These are phyloP conservation scores for Gibbula magus DNA, from an alignment of 2,888 invertebrate genomes.

Conservation along the genomic window DNA sequence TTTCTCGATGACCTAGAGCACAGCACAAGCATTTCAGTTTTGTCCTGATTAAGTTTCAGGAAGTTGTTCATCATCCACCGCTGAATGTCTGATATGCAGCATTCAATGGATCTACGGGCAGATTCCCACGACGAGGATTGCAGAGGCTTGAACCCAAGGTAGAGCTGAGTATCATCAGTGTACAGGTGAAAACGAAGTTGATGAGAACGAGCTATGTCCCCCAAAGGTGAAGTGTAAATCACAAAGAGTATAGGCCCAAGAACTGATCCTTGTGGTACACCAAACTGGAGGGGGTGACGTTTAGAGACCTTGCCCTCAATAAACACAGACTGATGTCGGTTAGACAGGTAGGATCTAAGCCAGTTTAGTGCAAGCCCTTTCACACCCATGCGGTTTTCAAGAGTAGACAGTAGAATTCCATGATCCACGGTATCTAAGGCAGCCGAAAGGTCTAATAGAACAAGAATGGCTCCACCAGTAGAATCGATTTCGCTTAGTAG, in stretches of 20 bases:
- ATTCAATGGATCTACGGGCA: slow-evolving; percentile 5
- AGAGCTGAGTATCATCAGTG: slow-evolving; percentile 11
- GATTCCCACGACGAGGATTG: not conserved
- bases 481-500: not conserved
- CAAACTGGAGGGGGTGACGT: not conserved
- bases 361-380: not conserved
- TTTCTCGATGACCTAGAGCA: too few relatives aligned
- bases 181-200: not conserved
- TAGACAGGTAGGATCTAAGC: not conserved
- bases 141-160: not conserved
- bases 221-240: slow-evolving; percentile 3
- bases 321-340: not conserved
- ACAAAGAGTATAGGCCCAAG: not conserved
- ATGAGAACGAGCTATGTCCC: not conserved
- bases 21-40: not conserved
- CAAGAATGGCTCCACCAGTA: not conserved
- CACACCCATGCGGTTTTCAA: not conserved
- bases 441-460: not conserved
- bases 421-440: slow-evolving; percentile 10
- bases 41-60: not conserved
- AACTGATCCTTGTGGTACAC: slow-evolving; percentile 22
- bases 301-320: not conserved
- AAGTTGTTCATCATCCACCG: not conserved
- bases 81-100: too few relatives aligned
- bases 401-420: not conserved